Evolutionary conservation across 1,140 invertebrate genomes (phyloP).

Genomic region (Leptestheria dahalacensis): DNA sequence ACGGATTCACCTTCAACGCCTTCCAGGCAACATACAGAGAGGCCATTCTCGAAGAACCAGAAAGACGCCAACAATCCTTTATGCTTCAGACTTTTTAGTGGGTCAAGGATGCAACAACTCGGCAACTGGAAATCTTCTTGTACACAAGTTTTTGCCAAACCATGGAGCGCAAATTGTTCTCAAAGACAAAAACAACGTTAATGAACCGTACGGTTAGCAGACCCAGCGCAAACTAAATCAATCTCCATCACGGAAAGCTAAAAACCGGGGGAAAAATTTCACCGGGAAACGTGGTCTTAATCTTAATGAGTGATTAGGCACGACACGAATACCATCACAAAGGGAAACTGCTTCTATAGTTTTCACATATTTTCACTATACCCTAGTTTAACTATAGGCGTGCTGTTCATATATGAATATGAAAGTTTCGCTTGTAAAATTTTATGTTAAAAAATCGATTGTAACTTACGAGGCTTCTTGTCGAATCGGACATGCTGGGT

Average conservation of each 20-base stretch:
- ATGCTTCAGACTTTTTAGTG: background rate
- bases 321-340: background rate
- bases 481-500: no score
- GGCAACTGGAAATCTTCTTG: no score
- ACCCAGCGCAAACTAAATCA: background rate
- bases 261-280: background rate
- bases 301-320: background rate
- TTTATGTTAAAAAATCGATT: no score
- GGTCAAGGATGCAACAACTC: background rate
- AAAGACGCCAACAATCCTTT: background rate
- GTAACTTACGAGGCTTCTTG: no score
- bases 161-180: background rate
- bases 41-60: background rate
- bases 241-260: background rate
- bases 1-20: background rate
- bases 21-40: background rate
- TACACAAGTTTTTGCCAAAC: background rate
- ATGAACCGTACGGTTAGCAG: background rate
- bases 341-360: background rate
- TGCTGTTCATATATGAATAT: no score
- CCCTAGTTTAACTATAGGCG: background rate
- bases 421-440: no score
- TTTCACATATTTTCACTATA: background rate
- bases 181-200: background rate
- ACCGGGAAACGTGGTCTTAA: background rate